Base-by-base conservation (phyloP, 2,113 vertebrate species). In the Zootoca vivipara region DNA sequence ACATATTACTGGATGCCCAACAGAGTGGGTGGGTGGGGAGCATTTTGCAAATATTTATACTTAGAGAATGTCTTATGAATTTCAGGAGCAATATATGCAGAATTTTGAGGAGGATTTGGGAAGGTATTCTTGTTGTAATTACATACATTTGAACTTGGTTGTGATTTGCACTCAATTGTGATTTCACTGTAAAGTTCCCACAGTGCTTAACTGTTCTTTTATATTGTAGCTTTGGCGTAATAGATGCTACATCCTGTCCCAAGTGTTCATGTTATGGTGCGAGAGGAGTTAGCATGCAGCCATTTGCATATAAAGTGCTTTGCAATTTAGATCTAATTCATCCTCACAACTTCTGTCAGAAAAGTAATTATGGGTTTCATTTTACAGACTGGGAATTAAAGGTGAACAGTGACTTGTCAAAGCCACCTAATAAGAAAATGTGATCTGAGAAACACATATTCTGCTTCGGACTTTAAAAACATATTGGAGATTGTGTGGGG, bases 221-320 rank as follows among this genome's bases (percentile, higher is more conserved):
- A 42, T 33, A 5, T 33, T n/a, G 22, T n/a, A 22, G 8, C 40
- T 78, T 58, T 40, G 38, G 22, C 78, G 64, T 67, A 67, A 78
- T 35, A 67, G 40, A 64, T 62, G 40, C 30, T 72, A 16, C 30
- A 70, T 46, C 67, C 67, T 20, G 69, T 83, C 24, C 73, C n/a
- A 78, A 67, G 28, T 77, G 73, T 22, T 77, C 26, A 22, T 83
- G 33, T 24, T 16, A 33, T 30, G 74, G 75, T 87, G 42, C 40
- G 82, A 83, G 80, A 77, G 77, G 73, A 30, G 69, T 75, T 87
- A 65, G 58, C 79, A 87, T 83, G 56, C 58, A 77, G 72, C 73
- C 67, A 77, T 88, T 78, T 88, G 87, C 87, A 88, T 88, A 83
- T 78, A 88, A 82, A 88, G 80, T 77, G 72, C n/a, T 88, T 77